Base-by-base conservation (phyloP, 2,888 invertebrate species). In the Lasioglossum malachurum region DNA sequence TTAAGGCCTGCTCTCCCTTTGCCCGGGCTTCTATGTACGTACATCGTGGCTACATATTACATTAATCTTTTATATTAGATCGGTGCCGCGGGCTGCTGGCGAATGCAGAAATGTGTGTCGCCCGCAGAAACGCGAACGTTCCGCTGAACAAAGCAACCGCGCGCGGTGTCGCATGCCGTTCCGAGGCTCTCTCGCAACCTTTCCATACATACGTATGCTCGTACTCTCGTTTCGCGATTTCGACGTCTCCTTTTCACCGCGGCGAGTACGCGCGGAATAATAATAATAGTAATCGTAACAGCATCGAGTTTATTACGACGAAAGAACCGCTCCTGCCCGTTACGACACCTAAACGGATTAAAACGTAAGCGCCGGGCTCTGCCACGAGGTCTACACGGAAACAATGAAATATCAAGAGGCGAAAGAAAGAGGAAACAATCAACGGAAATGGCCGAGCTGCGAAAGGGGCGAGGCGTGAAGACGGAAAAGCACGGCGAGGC, bases 41-140 rank as follows among this genome's bases (percentile, higher is more conserved):
- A 76, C 74, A n/a, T 78, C 76, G 27, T 4, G 72, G 60, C 77
- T 57, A 64, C 82, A 38, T 79, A 46, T 87, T 79, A 71, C 87
- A 76, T 87, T 87, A 73, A 76, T 87, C 83, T 83, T 83, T 87
- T 74, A 76, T 82, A 71, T 77, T 69, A 82, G 53, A 81, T 87
- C 78, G 76, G 79, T 75, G 79, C 38, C 78, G 64, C 46, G 44
- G 44, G 19, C 31, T 35, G 46, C 57, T 0, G 57, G 57, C 87
- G 73, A 80, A 71, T 74, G 75, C 86, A 46, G 53, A 46, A 73
- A 85, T 44, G n/a, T 53, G 38, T 41, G 60, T 19, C 72, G 27
- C 23, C 12, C 53, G n/a, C 8, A 31, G 23, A 67, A 64, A 27
- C 38, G 60, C 16, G n/a, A 77, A 14, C 69, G 78, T 78, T 60